phyloP scores from a whole-genome alignment of 1,140 invertebrate genomes.

The Kradibia gibbosae region DNA sequence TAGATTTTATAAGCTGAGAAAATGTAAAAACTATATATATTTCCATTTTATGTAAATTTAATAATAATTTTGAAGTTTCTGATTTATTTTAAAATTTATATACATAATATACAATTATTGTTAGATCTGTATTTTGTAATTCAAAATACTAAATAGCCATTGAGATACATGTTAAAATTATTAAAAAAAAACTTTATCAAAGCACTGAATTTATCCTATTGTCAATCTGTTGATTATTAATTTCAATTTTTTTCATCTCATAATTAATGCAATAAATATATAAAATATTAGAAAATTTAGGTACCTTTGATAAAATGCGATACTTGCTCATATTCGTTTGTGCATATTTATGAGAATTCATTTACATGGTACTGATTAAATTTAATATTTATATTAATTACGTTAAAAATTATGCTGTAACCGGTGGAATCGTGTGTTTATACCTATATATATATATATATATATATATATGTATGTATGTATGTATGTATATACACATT shows the following conservation, averaged over 20 bases:
- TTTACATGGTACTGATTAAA: neutral
- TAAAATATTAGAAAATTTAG: neutral
- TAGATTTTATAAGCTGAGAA: too few relatives aligned
- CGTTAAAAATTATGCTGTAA: neutral
- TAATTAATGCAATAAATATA: neutral
- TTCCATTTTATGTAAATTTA: too few relatives aligned
- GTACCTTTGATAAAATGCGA: neutral
- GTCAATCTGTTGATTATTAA: neutral
- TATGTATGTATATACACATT: constrained; percentile 21
- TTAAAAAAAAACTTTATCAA: too few relatives aligned
- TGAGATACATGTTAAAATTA: too few relatives aligned
- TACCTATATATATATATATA: constrained; percentile 10
- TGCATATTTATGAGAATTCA: neutral
- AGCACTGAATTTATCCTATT: neutral
- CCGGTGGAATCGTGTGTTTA: constrained; percentile 10
- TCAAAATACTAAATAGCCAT: too few relatives aligned
- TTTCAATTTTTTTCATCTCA: neutral
- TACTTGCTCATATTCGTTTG: neutral
- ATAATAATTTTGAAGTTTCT: too few relatives aligned
- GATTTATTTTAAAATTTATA: too few relatives aligned
- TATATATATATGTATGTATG: neutral
- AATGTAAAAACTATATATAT: too few relatives aligned
- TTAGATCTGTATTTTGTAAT: too few relatives aligned
- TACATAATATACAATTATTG: too few relatives aligned
- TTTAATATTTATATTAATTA: neutral